Percentiles rank a stretch among this genome's conserved stretches.
phyloP scores from a whole-genome alignment of 2,888 invertebrate genomes.

The Caenorhabditis macrosperma region DNA sequence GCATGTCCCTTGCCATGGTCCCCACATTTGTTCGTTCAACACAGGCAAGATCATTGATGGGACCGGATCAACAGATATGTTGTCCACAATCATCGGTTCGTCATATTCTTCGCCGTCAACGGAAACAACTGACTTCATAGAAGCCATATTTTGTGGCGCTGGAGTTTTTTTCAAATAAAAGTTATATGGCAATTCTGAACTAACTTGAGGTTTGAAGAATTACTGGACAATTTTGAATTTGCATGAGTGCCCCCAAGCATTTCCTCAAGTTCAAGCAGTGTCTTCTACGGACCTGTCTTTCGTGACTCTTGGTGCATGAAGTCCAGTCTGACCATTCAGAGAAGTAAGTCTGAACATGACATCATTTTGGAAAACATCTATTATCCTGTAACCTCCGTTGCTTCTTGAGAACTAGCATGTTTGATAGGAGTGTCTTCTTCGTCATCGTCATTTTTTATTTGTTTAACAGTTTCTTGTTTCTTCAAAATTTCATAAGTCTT shows the following conservation, averaged over 20 bases:
- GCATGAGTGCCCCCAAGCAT: constrained; percentile 76
- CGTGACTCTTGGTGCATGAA: constrained; percentile 75
- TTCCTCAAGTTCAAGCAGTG: constrained; percentile 76
- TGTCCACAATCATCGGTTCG: constrained; percentile 51
- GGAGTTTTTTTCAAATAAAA: not conserved
- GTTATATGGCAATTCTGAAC: not conserved
- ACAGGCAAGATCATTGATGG: constrained; percentile 15
- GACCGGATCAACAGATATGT: constrained; percentile 25
- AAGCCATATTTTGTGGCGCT: constrained; percentile 39
- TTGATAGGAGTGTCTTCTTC: not conserved
- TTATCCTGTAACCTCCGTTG: constrained; percentile 18
- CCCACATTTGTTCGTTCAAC: constrained; percentile 72
- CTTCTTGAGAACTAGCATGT: constrained; percentile 12
- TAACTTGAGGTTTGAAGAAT: constrained; percentile 53
- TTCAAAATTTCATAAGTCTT: constrained; percentile 63
- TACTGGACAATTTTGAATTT: constrained; percentile 71
- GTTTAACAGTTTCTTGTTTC: constrained; percentile 33
- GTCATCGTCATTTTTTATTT: constrained; percentile 1
- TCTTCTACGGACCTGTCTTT: constrained; percentile 77
- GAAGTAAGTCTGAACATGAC: constrained; percentile 66
- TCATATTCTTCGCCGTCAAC: constrained; percentile 57
- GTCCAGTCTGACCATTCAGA: constrained; percentile 79
- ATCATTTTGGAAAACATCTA: not conserved
- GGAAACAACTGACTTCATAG: constrained; percentile 50
- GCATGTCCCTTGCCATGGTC: constrained; percentile 76